Base-by-base conservation (phyloP, 2,797 vertebrate genomes). In the Oryzias dopingdopingensis region DNA sequence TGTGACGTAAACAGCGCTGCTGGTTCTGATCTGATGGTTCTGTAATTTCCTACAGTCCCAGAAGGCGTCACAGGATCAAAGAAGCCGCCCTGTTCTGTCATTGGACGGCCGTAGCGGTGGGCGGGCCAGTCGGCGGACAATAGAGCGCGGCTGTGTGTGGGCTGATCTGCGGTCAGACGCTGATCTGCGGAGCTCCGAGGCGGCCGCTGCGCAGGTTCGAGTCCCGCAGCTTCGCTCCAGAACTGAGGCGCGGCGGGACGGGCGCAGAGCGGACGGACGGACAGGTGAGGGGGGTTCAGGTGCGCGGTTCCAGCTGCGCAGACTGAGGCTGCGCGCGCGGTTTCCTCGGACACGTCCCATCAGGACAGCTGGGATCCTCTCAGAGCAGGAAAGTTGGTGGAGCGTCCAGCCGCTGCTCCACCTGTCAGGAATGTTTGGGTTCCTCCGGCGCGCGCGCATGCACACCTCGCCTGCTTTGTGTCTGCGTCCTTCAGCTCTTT, bases 71-170 rank as follows among this genome's bases (percentile, higher is more conserved):
- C 7, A 22, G 42, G 29, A 41, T 45, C 68, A 53, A 48, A 24
- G 65, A 14, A 46, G 72, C 47, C 66, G 72, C 65, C 66, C 59
- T 76, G 44, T 57, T 60, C 55, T 75, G 74, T 70, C 79, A 90
- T 90, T 92, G 86, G 89, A 7, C 50, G 43, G 1, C 7, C 13
- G 51, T 4, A 14, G 46, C 14, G 44, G 62, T 59, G 84, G 89
- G 88, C 78, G 77, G 52, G 71, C 8, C 72, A 37, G 12, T 14
- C 50, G 62, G 70, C 49, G 6, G 72, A 91, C 90, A 91, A 91
- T 84, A 90, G 88, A 68, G 57, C 56, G 62, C 37, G 49, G 59
- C 57, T 76, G 17, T 42, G 14, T 29, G 26, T 1, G 0, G 5
- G 26, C 26, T 12, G 32, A 37, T 24, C 43, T 10, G 53, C 17